Conservation (phyloP, 2,888 invertebrate species). For the Pristionchus japonicus region DNA sequence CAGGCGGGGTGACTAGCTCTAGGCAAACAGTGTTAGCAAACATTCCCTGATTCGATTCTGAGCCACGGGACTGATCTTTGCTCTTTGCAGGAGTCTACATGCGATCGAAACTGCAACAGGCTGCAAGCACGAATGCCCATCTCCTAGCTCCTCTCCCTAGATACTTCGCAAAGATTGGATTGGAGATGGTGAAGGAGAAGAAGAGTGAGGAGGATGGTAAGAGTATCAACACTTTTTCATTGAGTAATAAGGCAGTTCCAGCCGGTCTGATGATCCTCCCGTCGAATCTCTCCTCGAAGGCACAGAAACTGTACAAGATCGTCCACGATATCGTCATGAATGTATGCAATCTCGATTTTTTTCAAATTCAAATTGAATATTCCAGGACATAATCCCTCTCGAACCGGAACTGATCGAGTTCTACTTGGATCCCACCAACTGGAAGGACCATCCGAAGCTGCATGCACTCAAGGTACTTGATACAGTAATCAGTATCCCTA, state of each 20-base stretch:
- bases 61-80: too few relatives aligned
- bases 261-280: conserved; percentile 75
- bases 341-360: conserved; percentile 23
- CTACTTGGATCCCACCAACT: conserved; percentile 70
- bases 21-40: background rate
- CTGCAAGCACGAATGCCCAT: conserved; percentile 59
- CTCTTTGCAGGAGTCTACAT: conserved; percentile 57
- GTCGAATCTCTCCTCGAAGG: conserved; percentile 75
- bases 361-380: background rate
- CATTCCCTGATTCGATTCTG: too few relatives aligned
- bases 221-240: background rate
- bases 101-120: conserved; percentile 60
- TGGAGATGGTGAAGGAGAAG: conserved; percentile 52
- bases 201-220: background rate
- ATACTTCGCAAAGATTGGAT: conserved; percentile 57
- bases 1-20: background rate
- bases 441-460: conserved; percentile 75
- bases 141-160: conserved; percentile 58
- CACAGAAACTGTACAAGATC: conserved; percentile 73
- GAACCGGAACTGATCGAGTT: conserved; percentile 74
- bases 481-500: background rate
- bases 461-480: conserved; percentile 58
- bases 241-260: conserved; percentile 49
- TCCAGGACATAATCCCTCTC: conserved; percentile 75
- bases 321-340: conserved; percentile 76